Evolutionary conservation across 92 coral and sea anemone genomes (phyloP).

Genomic region (Zoanthus sansibaricus): DNA sequence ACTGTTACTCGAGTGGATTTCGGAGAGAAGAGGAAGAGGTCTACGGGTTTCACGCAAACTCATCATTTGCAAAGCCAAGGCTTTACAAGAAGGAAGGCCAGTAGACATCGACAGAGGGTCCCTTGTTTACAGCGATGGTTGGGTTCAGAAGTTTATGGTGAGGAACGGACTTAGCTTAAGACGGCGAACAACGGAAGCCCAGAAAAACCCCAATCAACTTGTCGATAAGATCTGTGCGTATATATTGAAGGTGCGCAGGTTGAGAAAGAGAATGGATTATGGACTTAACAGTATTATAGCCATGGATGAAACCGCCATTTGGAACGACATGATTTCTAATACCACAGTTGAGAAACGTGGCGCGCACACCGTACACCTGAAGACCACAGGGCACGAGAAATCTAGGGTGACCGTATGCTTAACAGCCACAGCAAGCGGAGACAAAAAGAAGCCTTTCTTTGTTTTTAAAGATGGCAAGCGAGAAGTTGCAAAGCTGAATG

Average conservation of each 20-base stretch:
- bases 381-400: constrained; percentile 24
- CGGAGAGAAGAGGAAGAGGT: constrained; percentile 53
- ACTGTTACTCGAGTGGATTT: constrained; percentile 51
- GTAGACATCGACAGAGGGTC: background rate
- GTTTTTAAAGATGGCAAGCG: background rate
- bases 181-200: background rate
- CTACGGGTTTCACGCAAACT: constrained; percentile 50
- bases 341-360: constrained; percentile 1
- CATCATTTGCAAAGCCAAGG: constrained; percentile 39
- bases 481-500: background rate
- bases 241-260: constrained; percentile 45
- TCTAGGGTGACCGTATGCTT: background rate
- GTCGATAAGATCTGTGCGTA: constrained; percentile 38
- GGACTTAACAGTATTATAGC: constrained; percentile 29
- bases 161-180: constrained; percentile 59
- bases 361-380: constrained; percentile 32
- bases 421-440: background rate
- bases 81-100: constrained; percentile 28
- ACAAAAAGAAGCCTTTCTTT: background rate
- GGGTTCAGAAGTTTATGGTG: constrained; percentile 58
- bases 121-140: constrained; percentile 43
- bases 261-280: constrained; percentile 31
- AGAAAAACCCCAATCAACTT: constrained; percentile 13
- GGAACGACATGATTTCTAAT: no score
- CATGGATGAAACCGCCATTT: no score